Conservation (phyloP, 64 coral and sea anemone species). For the Orbicella faveolata region DNA sequence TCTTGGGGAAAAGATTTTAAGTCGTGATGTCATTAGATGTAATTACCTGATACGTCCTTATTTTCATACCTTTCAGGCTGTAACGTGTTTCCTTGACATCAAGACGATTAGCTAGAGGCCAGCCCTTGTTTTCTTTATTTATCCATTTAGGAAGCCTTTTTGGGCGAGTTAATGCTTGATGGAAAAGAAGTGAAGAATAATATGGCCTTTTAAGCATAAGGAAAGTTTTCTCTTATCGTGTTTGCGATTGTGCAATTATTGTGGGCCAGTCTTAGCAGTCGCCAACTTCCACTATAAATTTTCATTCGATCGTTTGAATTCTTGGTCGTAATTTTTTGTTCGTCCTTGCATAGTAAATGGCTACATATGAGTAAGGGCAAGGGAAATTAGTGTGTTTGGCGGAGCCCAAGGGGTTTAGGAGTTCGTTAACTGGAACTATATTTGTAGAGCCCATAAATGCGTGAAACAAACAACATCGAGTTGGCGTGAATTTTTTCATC, state of each 20-base stretch:
- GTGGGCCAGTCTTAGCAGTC: neutral
- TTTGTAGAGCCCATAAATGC: slow-evolving; percentile 24
- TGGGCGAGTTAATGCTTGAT: neutral
- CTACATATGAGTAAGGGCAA: neutral
- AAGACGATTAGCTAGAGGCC: slow-evolving; percentile 54
- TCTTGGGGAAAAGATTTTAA: slow-evolving; percentile 54
- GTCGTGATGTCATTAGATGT: slow-evolving; percentile 86
- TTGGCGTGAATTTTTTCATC: slow-evolving; percentile 45
- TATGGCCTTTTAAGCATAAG: neutral
- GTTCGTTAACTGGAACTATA: slow-evolving; percentile 28
- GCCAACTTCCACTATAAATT: slow-evolving; percentile 11
- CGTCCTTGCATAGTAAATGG: neutral
- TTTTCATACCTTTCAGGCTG: slow-evolving; percentile 74
- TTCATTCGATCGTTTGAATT: neutral
- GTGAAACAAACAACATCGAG: slow-evolving; percentile 55
- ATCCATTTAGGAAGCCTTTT: slow-evolving; percentile 66
- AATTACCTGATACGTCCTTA: slow-evolving; percentile 90
- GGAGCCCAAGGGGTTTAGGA: neutral
- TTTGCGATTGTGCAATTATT: slow-evolving; percentile 9
- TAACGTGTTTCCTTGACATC: slow-evolving; percentile 67
- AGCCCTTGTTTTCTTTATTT: slow-evolving; percentile 59
- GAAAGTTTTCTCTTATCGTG: slow-evolving; percentile 1
- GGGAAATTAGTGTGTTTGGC: neutral
- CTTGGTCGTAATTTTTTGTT: neutral
- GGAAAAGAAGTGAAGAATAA: neutral